Evolutionary conservation across 1,140 invertebrate genomes (phyloP), one percentile per base, ranked within the genome.

Genomic region (Anadara kagoshimensis): DNA sequence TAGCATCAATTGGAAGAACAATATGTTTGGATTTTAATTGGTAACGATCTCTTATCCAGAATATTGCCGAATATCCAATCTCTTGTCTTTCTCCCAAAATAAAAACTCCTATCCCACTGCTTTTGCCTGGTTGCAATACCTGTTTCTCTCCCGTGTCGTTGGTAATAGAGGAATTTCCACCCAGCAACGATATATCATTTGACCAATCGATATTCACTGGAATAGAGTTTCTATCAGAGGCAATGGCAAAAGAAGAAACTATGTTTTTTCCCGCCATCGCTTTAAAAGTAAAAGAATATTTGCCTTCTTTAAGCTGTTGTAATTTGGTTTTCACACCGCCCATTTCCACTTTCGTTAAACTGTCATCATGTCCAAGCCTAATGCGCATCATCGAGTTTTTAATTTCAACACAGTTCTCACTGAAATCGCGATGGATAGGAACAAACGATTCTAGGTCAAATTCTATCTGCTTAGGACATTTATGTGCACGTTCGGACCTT

Each of bases 41-140:
- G 36, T 73, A 63, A 22, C 54, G 62, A 36, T 73, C 69, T 18
- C 22, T 45, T 16, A 63, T 59, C 75, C 69, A 73, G n/a, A n/a
- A n/a, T n/a, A n/a, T n/a, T n/a, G n/a, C n/a, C n/a, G n/a, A n/a
- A n/a, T n/a, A n/a, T n/a, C n/a, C n/a, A n/a, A n/a, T n/a, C n/a
- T n/a, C n/a, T n/a, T n/a, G n/a, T n/a, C n/a, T n/a, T n/a, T n/a
- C n/a, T n/a, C n/a, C n/a, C n/a, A n/a, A n/a, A n/a, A n/a, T n/a
- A n/a, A n/a, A n/a, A n/a, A n/a, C n/a, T n/a, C n/a, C n/a, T n/a
- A n/a, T n/a, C n/a, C n/a, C n/a, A n/a, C n/a, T n/a, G n/a, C n/a
- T n/a, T n/a, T n/a, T n/a, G n/a, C n/a, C n/a, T n/a, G n/a, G n/a
- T n/a, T n/a, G n/a, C n/a, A n/a, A n/a, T n/a, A n/a, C n/a, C n/a